A percentile compares a stretch with the other conserved stretches of the same genome.
These are phyloP conservation scores for Sceloporus tristichus DNA, from an alignment of 2,113 vertebrate genomes.

Conservation along the genomic window DNA sequence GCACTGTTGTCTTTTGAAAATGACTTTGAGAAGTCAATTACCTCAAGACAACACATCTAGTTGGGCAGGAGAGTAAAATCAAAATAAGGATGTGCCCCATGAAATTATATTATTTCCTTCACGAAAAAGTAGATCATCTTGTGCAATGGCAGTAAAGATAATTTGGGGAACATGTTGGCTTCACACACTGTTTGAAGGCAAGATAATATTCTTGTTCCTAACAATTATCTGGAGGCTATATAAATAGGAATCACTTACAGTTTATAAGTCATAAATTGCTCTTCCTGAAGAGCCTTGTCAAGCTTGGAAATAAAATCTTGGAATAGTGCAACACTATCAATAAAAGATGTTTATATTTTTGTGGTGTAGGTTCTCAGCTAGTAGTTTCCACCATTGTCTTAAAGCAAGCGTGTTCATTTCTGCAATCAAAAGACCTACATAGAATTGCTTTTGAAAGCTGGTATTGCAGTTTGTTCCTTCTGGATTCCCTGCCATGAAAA, in stretches of 20 bases:
- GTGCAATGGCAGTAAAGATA: neutral
- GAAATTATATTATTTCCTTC: neutral
- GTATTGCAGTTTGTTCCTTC: neutral
- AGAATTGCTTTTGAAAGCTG: neutral
- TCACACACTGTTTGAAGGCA: neutral
- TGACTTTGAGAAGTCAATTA: neutral
- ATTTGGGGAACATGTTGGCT: neutral
- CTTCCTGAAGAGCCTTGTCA: too few relatives aligned
- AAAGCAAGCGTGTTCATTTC: neutral
- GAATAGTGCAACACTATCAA: neutral
- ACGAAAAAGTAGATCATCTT: neutral
- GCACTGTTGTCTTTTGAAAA: neutral
- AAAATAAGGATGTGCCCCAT: neutral
- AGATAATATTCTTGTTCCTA: neutral
- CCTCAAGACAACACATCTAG: neutral
- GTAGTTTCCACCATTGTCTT: neutral
- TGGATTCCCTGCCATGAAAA: neutral
- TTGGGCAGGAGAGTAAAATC: neutral
- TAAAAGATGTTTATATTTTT: neutral
- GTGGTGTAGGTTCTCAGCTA: rapidly evolving
- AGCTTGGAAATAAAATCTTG: too few relatives aligned
- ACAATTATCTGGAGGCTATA: neutral
- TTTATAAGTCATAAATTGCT: too few relatives aligned
- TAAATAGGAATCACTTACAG: neutral
- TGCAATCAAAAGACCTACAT: rapidly evolving